Base-by-base conservation (phyloP, 2,888 invertebrate species). In the Caenorhabditis doughertyi region DNA sequence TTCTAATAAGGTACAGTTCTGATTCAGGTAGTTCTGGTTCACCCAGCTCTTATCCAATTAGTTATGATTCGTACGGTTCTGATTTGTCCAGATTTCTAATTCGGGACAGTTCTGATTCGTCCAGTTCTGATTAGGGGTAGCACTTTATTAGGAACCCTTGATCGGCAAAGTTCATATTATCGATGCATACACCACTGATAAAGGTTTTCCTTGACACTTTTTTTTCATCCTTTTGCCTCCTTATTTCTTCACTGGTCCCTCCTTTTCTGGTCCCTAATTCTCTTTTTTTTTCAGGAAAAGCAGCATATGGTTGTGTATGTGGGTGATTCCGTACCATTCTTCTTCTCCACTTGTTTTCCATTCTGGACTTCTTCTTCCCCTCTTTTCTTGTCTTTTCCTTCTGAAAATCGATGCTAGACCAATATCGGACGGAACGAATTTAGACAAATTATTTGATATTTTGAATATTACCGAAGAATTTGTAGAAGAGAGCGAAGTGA, bases 241-340 rank as follows among this genome's bases (percentile, higher is more conserved):
- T 47, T 11, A 2, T 9, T 21, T n/a, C 32, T 18, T 35, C 21
- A 0, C n/a, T 4, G 32, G 16, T 32, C 21, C 18, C 35, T 18
- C 3, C 9, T 23, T 60, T 42, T 58, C n/a, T n/a, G n/a, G n/a
- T 58, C 3, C 23, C 32, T 7, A 32, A 13, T 11, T 56, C 21
- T 23, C 13, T 16, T 44, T 2, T 23, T 32, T 67, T 65, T 74
- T 5, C 58, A 74, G 74, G 65, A 56, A 67, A 68, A 68, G 21
- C 76, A 67, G 58, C 76, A 27, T 70, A 81, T 81, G 80, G 62
- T 74, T 18, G 73, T 81, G 73, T 81, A 81, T 81, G 80, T 81
- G 68, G 70, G 60, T 68, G 67, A 7, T 16, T 39, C 62, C 16
- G 44, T 47, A 27, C 44, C 32, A 42, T 23, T 44, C 35, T 56